A percentile compares a stretch with the other conserved stretches of the same genome.
These are phyloP conservation scores for Phrynosoma blainvillii DNA, from an alignment of 2,113 vertebrate species.

Conservation along the genomic window DNA sequence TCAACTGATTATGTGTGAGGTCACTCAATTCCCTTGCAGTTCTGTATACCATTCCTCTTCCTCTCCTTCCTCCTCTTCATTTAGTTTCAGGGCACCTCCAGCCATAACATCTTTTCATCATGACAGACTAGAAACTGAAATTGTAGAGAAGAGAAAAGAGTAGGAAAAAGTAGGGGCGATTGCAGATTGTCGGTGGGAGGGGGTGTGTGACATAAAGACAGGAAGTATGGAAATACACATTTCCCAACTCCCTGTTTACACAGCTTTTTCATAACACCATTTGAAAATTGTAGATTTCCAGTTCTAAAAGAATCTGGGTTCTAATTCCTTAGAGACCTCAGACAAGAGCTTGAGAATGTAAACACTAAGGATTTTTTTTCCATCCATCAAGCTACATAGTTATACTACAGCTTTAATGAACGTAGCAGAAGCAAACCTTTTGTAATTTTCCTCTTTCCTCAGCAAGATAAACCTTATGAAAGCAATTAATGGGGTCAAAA, in stretches of 20 bases:
- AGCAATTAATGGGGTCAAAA: slow-evolving; percentile 61
- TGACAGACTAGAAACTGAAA: not conserved
- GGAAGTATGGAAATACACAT: not conserved
- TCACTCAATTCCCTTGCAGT: too few species aligned
- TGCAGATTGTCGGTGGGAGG: not conserved
- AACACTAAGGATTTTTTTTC: slow-evolving; percentile 1
- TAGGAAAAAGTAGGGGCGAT: not conserved
- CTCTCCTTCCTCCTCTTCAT: too few species aligned
- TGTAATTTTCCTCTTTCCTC: slow-evolving; percentile 46
- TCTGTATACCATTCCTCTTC: too few species aligned
- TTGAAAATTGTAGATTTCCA: not conserved
- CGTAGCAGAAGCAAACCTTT: slow-evolving; percentile 43
- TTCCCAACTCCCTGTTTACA: not conserved
- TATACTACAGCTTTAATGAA: not conserved
- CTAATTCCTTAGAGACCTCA: not conserved
- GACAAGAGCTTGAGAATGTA: not conserved
- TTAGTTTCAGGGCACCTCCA: not conserved
- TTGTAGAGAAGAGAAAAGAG: not conserved
- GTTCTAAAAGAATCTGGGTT: not conserved
- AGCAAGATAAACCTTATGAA: slow-evolving; percentile 58
- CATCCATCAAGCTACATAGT: not conserved
- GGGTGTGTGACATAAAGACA: not conserved
- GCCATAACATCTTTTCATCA: not conserved
- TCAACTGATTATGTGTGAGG: too few species aligned
- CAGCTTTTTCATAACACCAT: slow-evolving; percentile 4